Evolutionary conservation across 2,888 invertebrate species (phyloP), one percentile per base, ranked within the genome.

Genomic region (Pharmacophagus antenor): DNA sequence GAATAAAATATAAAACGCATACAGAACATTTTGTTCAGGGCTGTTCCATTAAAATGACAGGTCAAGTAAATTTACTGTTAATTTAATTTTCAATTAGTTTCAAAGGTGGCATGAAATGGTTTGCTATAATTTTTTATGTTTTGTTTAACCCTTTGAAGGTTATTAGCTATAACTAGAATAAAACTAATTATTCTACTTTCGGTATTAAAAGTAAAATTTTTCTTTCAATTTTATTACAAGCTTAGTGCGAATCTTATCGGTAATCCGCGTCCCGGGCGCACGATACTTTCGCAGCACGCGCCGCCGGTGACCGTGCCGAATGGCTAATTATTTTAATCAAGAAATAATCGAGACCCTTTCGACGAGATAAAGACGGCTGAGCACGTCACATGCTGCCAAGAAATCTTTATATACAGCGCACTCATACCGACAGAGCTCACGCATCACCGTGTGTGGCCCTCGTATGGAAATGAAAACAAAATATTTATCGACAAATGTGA

Each of bases 381-480:
- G 72, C 72, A 74, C 77, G 70, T 74, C 78, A 77, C 76, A 78
- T 80, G 77, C 52, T 64, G 63, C 61, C 67, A 64, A 67, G 75
- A 75, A 80, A 75, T 79, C 71, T 77, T 76, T 79, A 82, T 80
- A 78, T 77, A 79, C 74, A 70, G 68, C 70, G 71, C 68, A 73
- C 69, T 73, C 67, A 67, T 66, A 63, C 54, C 61, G 59, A 65
- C 67, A 63, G 70, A 65, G 66, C 76, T 78, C 79, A 78, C 72
- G 72, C 76, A 71, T 75, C 83, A 58, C 83, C 84, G 58, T 84
- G 87, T 88, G 88, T 84, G 88, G 88, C 83, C 88, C 69, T 66
- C n/a, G 70, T 58, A 72, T 74, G 72, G 72, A 73, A 75, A 74
- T 71, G 75, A 72, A 71, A 67, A 74, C 74, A 67, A 77, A 82